Conservation (phyloP, 2,888 invertebrate genomes). For the Tubulanus polymorphus region DNA sequence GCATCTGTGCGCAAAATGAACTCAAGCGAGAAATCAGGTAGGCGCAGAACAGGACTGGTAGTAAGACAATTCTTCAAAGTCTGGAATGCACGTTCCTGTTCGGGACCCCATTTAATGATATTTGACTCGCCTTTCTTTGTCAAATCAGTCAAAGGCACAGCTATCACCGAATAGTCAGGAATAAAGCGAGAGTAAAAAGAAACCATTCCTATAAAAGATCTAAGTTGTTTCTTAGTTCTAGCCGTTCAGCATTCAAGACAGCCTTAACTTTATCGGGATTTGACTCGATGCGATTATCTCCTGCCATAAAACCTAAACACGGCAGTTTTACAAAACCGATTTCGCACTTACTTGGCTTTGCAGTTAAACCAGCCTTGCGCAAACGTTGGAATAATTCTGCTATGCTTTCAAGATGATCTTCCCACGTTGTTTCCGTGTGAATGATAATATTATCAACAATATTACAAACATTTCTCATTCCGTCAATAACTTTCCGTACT, state of each 20-base stretch:
- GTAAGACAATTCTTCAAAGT: slow-evolving; percentile 10
- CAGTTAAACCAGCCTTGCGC: slow-evolving; percentile 16
- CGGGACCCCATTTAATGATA: slow-evolving; percentile 16
- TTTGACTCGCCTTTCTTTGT: slow-evolving; percentile 18
- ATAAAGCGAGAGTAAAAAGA: slow-evolving; percentile 18
- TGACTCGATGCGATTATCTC: slow-evolving; percentile 6
- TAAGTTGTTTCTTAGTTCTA: slow-evolving; percentile 13
- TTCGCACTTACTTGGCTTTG: slow-evolving; percentile 14
- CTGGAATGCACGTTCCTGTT: slow-evolving; percentile 13
- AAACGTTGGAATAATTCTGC: background rate
- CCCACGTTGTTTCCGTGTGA: slow-evolving; percentile 14
- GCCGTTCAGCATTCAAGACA: slow-evolving; percentile 12
- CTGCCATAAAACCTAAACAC: slow-evolving; percentile 12
- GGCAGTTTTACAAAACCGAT: slow-evolving; percentile 6
- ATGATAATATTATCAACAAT: slow-evolving; percentile 20
- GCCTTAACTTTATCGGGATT: slow-evolving; percentile 12
- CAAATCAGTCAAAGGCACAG: slow-evolving; percentile 17
- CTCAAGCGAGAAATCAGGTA: slow-evolving; percentile 14
- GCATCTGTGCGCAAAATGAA: slow-evolving; percentile 23
- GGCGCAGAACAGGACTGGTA: slow-evolving; percentile 11
- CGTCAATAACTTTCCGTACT: slow-evolving; percentile 19
- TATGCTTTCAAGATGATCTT: slow-evolving; percentile 15
- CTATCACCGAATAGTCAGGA: slow-evolving; percentile 19
- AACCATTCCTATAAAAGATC: slow-evolving; percentile 18
- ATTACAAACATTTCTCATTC: slow-evolving; percentile 13